These are phyloP conservation scores for Hippocampus barbouri DNA, from an alignment of 2,113 vertebrate species.

Conservation along the genomic window DNA sequence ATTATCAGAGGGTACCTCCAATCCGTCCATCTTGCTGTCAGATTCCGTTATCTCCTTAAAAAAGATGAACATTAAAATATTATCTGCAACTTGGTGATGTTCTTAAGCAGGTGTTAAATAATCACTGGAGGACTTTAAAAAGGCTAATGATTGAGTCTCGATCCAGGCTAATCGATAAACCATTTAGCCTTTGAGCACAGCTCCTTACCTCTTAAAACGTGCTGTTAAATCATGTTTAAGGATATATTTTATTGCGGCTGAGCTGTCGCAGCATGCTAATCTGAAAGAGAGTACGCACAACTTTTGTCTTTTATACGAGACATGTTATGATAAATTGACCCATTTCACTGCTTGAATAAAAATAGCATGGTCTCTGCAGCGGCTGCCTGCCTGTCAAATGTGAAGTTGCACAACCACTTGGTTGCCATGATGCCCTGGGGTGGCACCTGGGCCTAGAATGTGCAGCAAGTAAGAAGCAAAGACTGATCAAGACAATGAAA, in stretches of 20 bases:
- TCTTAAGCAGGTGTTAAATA: neutral
- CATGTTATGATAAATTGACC: neutral
- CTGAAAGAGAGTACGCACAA: neutral
- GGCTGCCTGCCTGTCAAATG: no score
- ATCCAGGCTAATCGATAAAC: constrained; percentile 1
- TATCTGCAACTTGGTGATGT: neutral
- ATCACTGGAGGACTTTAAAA: constrained; percentile 7
- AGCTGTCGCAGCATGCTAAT: neutral
- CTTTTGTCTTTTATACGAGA: neutral
- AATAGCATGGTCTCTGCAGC: neutral
- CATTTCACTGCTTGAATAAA: neutral
- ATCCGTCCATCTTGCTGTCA: neutral
- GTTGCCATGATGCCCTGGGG: neutral
- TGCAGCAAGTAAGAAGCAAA: no score
- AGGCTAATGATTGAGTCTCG: neutral
- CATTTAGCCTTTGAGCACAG: neutral
- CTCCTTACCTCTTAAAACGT: neutral
- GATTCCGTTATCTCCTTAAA: neutral
- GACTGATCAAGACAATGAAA: no score
- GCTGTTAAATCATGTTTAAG: neutral
- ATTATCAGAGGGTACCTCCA: neutral
- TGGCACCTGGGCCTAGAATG: neutral
- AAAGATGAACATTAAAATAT: neutral
- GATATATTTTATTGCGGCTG: neutral
- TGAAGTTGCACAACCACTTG: neutral